Percentiles rank a stretch among this genome's conserved stretches.
Evolutionary conservation across 2,113 vertebrate genomes (phyloP).

Genomic region (Corythoichthys intestinalis): DNA sequence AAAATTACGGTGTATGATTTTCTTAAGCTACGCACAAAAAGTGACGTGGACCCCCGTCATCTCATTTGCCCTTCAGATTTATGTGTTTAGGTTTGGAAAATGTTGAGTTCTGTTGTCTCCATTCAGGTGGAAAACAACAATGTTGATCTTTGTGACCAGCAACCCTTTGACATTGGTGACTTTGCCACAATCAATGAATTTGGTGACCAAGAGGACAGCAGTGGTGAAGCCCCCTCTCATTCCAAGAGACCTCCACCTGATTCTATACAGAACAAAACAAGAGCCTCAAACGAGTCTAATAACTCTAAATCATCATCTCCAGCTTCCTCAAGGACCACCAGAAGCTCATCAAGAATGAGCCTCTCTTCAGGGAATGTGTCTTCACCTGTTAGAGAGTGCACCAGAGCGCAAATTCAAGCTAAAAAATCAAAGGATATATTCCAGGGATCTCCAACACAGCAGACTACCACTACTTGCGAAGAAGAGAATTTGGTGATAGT

Average conservation of each 20-base stretch:
- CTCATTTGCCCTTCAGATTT: not conserved
- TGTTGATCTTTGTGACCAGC: not conserved
- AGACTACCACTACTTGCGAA: not conserved
- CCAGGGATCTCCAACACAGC: not conserved
- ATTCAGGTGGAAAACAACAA: constrained; percentile 3
- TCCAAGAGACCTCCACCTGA: not conserved
- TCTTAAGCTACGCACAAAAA: too few species aligned
- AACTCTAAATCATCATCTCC: not conserved
- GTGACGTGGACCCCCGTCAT: too few species aligned
- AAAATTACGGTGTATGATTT: too few species aligned
- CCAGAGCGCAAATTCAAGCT: constrained; percentile 1
- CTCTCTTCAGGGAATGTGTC: not conserved
- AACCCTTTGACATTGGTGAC: constrained; percentile 39
- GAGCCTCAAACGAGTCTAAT: not conserved
- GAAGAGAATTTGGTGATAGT: constrained; percentile 7
- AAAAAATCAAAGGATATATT: not conserved
- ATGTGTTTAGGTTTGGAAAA: not conserved
- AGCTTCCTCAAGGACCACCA: constrained; percentile 9
- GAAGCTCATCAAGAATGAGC: constrained; percentile 7
- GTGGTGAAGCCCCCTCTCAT: not conserved
- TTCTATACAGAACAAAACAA: constrained; percentile 6
- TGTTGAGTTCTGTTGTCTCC: not conserved
- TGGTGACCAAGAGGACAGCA: constrained; percentile 3
- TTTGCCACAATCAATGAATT: constrained; percentile 59
- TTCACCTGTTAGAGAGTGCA: constrained; percentile 5